phyloP scores from a whole-genome alignment of 2,113 vertebrate genomes.

The Gorsachius goisagi region DNA sequence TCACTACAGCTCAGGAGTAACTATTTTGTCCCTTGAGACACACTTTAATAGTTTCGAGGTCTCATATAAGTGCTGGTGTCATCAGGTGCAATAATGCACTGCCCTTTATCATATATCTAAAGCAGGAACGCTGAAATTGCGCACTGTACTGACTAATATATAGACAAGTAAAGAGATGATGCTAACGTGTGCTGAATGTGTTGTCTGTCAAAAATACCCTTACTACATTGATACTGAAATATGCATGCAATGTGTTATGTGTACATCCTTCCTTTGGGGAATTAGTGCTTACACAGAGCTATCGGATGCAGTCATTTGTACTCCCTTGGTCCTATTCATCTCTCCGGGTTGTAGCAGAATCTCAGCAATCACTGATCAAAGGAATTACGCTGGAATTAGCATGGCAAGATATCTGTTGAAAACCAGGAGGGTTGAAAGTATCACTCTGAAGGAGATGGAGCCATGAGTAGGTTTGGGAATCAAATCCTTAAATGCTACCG shows the following conservation, averaged over 20 bases:
- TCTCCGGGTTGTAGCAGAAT: not conserved
- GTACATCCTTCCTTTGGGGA: not conserved
- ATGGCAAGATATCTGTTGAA: not conserved
- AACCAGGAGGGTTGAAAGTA: not conserved
- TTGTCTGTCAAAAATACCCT: not conserved
- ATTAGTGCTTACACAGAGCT: rapidly evolving
- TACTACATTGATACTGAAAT: not conserved
- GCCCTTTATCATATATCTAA: rapidly evolving
- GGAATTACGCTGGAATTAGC: rapidly evolving
- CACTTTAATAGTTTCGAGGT: not conserved
- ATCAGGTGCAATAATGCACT: not conserved
- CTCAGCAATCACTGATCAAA: not conserved
- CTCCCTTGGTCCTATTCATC: not conserved
- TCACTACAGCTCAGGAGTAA: slow-evolving; percentile 70
- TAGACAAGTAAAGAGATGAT: not conserved
- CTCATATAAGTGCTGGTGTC: not conserved
- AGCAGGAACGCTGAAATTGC: not conserved
- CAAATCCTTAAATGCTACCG: not conserved
- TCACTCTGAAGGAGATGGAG: not conserved
- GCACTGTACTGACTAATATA: not conserved
- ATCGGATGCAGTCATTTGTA: not conserved
- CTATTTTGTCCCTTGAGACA: not conserved
- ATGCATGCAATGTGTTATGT: rapidly evolving
- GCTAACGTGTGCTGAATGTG: too few relatives aligned
- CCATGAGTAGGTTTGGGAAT: not conserved